These are phyloP conservation scores for Austrofundulus limnaeus DNA, from an alignment of 2,113 vertebrate genomes.

Conservation along the genomic window DNA sequence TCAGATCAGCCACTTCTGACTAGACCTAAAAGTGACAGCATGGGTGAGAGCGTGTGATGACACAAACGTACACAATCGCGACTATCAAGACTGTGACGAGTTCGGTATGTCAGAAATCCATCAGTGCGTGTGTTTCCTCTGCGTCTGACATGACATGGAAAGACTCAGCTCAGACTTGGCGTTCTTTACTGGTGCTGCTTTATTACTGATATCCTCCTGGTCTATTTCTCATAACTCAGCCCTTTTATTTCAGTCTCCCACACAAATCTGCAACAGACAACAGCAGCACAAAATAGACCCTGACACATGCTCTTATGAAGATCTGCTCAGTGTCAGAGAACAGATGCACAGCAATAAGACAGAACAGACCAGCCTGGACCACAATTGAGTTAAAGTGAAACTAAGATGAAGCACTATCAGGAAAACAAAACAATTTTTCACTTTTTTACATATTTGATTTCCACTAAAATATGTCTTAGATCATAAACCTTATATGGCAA, in stretches of 20 bases:
- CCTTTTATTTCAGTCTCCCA: constrained; percentile 57
- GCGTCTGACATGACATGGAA: constrained; percentile 55
- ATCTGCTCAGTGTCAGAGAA: constrained; percentile 51
- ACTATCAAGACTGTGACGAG: not conserved
- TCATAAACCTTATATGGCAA: not conserved
- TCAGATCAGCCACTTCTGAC: constrained; percentile 52
- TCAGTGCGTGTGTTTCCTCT: constrained; percentile 30
- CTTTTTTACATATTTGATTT: not conserved
- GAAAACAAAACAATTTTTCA: not conserved
- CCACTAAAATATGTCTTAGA: not conserved
- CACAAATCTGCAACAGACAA: constrained; percentile 48
- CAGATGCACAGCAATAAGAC: constrained; percentile 51
- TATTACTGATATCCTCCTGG: constrained; percentile 74
- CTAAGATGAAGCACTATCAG: too few relatives aligned
- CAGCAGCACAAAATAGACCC: constrained; percentile 32
- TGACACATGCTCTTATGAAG: not conserved
- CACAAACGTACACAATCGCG: constrained; percentile 23
- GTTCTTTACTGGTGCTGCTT: constrained; percentile 61
- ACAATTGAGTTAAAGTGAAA: not conserved
- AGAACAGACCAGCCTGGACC: constrained; percentile 61
- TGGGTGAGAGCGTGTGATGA: constrained; percentile 40
- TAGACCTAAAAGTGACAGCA: constrained; percentile 34
- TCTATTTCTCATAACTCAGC: constrained; percentile 62
- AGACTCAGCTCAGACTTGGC: constrained; percentile 63
- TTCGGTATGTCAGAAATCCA: constrained; percentile 64